A percentile compares a stretch with the other conserved stretches of the same genome.
phyloP scores from a whole-genome alignment of 2,888 invertebrate genomes.

The Caenorhabditis imperialis region DNA sequence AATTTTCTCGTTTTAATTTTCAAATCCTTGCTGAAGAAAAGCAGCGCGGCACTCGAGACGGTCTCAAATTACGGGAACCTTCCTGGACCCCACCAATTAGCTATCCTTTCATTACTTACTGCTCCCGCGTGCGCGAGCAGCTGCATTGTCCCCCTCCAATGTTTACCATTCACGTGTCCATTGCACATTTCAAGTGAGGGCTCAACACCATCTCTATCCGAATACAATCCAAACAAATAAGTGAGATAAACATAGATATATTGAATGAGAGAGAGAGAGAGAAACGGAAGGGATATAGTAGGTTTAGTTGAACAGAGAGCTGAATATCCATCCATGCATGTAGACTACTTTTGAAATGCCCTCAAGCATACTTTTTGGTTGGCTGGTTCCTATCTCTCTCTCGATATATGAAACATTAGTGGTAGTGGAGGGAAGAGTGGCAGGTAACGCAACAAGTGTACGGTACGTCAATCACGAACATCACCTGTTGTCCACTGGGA shows the following conservation, averaged over 20 bases:
- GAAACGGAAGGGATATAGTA: conserved; percentile 12
- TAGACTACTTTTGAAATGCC: conserved; percentile 44
- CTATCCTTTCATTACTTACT: conserved; percentile 44
- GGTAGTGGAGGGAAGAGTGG: neutral
- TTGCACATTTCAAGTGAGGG: conserved; percentile 47
- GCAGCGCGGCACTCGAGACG: neutral
- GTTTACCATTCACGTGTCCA: conserved; percentile 58
- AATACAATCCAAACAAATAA: conserved; percentile 56
- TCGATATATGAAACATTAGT: conserved; percentile 18
- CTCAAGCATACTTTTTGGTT: conserved; percentile 47
- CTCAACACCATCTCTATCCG: conserved; percentile 36
- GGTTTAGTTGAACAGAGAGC: conserved; percentile 16
- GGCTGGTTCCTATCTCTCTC: conserved; percentile 12
- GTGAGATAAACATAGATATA: conserved; percentile 51
- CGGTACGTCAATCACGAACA: conserved; percentile 45
- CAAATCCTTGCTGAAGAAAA: too few relatives aligned
- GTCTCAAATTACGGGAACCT: conserved; percentile 50
- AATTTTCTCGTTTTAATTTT: too few relatives aligned
- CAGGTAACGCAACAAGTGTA: conserved; percentile 11
- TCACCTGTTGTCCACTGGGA: conserved; percentile 38
- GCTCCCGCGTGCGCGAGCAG: conserved; percentile 37
- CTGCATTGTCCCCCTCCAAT: conserved; percentile 41
- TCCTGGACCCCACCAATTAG: conserved; percentile 51
- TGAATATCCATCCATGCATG: conserved; percentile 49
- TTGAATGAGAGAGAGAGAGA: neutral